A percentile compares a stretch with the other conserved stretches of the same genome.
Conservation (phyloP, 2,113 vertebrate species). For the Galemys pyrenaicus region DNA sequence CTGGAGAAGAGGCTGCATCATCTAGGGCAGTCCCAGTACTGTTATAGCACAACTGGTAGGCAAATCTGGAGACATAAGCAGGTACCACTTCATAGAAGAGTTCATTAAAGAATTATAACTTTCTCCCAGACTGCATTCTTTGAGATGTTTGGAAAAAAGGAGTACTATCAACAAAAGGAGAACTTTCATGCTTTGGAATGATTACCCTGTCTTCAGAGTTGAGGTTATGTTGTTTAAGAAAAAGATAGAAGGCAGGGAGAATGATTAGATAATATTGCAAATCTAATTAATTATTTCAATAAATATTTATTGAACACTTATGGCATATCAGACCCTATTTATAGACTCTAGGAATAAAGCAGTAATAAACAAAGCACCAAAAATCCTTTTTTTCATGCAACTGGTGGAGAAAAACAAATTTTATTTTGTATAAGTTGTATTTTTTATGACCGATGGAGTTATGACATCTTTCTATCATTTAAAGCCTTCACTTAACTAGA, state of each 20-base stretch:
- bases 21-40: not conserved
- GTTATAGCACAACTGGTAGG: not conserved
- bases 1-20: not conserved
- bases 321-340: not conserved
- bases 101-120: not conserved
- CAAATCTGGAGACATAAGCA: not conserved
- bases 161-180: not conserved
- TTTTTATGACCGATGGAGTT: not conserved
- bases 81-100: not conserved
- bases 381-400: not conserved
- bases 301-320: not conserved
- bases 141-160: not conserved
- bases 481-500: not conserved
- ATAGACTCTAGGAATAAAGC: not conserved
- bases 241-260: not conserved
- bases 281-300: not conserved
- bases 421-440: not conserved
- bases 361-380: constrained; percentile 14
- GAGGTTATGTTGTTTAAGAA: not conserved
- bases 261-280: not conserved
- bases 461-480: not conserved
- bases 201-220: not conserved
- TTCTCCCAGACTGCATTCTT: not conserved
- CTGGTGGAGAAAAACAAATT: not conserved
- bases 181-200: not conserved